These are phyloP conservation scores for Colletes latitarsis DNA, from an alignment of 1,140 invertebrate genomes.

Conservation along the genomic window DNA sequence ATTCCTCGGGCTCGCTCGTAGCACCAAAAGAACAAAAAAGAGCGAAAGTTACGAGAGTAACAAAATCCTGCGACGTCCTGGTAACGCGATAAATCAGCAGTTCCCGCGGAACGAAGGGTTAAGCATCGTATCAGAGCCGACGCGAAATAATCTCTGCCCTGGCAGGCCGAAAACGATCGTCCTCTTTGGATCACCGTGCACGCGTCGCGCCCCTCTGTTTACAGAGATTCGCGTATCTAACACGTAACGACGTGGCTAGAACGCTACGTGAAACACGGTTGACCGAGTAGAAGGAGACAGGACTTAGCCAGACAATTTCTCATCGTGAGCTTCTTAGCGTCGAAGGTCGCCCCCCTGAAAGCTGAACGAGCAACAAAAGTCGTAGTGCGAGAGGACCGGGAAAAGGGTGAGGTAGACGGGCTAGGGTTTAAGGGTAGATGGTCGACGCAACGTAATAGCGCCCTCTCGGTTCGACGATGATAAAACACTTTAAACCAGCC, in stretches of 20 bases:
- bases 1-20: no score
- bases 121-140: background rate
- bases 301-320: constrained; percentile 57
- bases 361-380: background rate
- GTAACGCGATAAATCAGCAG: background rate
- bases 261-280: constrained; percentile 15
- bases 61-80: no score
- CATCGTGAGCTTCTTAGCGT: constrained; percentile 54
- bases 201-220: background rate
- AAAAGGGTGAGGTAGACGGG: background rate
- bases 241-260: background rate
- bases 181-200: background rate
- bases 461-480: constrained; percentile 46
- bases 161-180: background rate
- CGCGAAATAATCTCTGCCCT: background rate
- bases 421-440: background rate
- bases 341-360: constrained; percentile 22
- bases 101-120: background rate
- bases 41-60: no score
- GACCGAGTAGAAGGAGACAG: constrained; percentile 39
- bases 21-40: no score
- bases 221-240: background rate
- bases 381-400: no score
- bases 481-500: constrained; percentile 53
- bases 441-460: constrained; percentile 32